phyloP scores from a whole-genome alignment of 2,888 invertebrate species.

The Zygaena filipendulae region DNA sequence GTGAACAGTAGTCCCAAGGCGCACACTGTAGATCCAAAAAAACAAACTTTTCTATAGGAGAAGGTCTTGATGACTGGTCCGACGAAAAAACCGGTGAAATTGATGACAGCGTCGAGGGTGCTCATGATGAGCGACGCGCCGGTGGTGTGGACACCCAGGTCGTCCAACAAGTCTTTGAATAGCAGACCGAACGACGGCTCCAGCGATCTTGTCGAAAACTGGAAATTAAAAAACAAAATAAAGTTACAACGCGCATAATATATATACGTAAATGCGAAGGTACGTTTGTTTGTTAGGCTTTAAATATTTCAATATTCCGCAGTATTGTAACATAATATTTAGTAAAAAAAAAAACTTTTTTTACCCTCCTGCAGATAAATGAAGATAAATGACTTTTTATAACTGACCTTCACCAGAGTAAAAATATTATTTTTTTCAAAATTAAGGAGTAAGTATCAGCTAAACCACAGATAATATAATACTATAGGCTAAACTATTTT shows the following conservation, averaged over 20 bases:
- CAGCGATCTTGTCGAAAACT: constrained; percentile 83
- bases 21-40: constrained; percentile 74
- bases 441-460: too few relatives aligned
- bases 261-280: not conserved
- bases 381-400: too few relatives aligned
- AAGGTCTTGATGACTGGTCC: constrained; percentile 81
- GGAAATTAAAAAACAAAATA: constrained; percentile 35
- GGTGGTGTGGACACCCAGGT: constrained; percentile 78
- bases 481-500: too few relatives aligned
- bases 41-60: constrained; percentile 77
- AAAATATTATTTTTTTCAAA: too few relatives aligned
- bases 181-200: constrained; percentile 85
- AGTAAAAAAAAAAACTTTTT: too few relatives aligned
- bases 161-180: constrained; percentile 77
- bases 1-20: constrained; percentile 75
- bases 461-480: too few relatives aligned
- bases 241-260: constrained; percentile 3
- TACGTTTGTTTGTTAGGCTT: too few relatives aligned
- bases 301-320: constrained; percentile 2
- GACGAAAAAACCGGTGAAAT: constrained; percentile 82
- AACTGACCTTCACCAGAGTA: too few relatives aligned
- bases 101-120: constrained; percentile 79
- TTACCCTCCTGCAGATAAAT: too few relatives aligned
- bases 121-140: constrained; percentile 81
- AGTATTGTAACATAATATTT: too few relatives aligned